Evolutionary conservation across 2,888 invertebrate species (phyloP).

Genomic region (Lochmaea capreae): DNA sequence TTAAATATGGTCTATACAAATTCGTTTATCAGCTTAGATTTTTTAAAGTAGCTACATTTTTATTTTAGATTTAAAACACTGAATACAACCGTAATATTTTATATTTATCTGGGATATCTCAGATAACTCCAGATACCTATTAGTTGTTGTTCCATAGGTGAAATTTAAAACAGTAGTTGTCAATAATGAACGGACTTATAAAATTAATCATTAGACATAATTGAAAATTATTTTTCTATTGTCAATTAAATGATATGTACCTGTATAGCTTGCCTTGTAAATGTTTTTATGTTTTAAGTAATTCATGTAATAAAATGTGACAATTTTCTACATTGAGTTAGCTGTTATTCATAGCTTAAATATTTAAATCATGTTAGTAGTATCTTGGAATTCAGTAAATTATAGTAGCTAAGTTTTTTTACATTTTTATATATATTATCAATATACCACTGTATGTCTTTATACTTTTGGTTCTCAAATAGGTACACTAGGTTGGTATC

Average conservation of each 20-base stretch:
- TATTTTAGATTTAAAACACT: background rate
- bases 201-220: background rate
- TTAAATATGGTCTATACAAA: constrained; percentile 48
- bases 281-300: background rate
- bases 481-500: too few relatives aligned
- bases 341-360: background rate
- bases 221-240: background rate
- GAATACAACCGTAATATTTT: background rate
- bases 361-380: too few relatives aligned
- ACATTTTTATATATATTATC: too few relatives aligned
- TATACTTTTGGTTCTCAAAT: too few relatives aligned
- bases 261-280: too few relatives aligned
- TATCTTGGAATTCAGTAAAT: too few relatives aligned
- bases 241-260: background rate
- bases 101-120: background rate
- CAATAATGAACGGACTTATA: background rate
- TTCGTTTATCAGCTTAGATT: constrained; percentile 16
- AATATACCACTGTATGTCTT: too few relatives aligned
- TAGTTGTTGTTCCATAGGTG: background rate
- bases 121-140: background rate
- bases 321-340: background rate
- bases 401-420: too few relatives aligned
- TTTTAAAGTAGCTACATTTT: background rate
- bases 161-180: background rate
- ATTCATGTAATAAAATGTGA: background rate